Base-by-base conservation (phyloP, 64 coral and sea anemone genomes). In the Astreopora myriophthalma region DNA sequence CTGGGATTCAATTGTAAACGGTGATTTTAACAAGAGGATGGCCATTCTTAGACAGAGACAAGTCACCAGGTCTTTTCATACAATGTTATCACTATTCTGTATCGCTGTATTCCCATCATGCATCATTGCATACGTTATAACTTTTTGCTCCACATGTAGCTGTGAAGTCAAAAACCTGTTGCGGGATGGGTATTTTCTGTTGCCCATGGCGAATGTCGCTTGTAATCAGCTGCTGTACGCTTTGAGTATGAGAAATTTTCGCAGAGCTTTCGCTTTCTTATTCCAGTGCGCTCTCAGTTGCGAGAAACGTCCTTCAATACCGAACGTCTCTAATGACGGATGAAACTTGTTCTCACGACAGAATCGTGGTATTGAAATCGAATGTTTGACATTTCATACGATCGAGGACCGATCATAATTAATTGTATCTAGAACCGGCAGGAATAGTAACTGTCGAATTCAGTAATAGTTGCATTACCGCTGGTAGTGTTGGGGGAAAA, bases 221-320 rank as follows among this genome's bases (percentile, higher is more conserved):
- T 36, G 85, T 3, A 94, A 94, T 64, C 92, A 89, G 32, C 89
- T 94, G 46, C 25, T 94, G 23, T 94, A 94, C 76, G 75, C 85
- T 23, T 61, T 88, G 86, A 86, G 92, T 10, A 94, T 94, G 92
- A 75, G 85, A 14, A 80, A 57, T 51, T 94, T 94, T 88, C 75
- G 74, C 27, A 84, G 67, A 36, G 92, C 92, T 8, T 87, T 88
- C 19, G 36, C 22, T 24, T 75, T 44, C 3, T 75, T 75, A 19
- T 24, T 75, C 20, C 11, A 24, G 14, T 24, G 20, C 22, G 8
- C 73, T 44, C 5, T 75, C n/a, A n/a, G n/a, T 44, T 75, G 37
- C 12, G 31, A 44, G 10, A 44, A 42, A 1, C 20, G n/a, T 11
- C 38, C 35, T 5, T 44, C 36, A 19, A 6, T 20, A 75, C 17